Evolutionary conservation across 2,113 vertebrate species (phyloP).

Genomic region (Motacilla tschutschensis): DNA sequence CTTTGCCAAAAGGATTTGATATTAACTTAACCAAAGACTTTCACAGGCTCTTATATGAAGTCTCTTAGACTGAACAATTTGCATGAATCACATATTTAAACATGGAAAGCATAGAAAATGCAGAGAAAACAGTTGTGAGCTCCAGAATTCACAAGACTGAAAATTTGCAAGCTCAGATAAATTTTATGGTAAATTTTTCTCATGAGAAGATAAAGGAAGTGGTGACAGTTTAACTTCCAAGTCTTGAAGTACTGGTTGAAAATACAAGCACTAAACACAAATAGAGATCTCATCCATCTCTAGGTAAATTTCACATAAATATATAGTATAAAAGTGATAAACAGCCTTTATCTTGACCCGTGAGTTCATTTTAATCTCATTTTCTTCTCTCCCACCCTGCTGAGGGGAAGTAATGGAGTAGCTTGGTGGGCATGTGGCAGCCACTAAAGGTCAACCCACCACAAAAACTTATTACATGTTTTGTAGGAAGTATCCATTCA

Average conservation of each 20-base stretch:
- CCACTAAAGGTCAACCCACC: not conserved
- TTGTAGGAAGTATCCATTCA: not conserved
- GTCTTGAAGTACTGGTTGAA: not conserved
- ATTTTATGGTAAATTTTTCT: not conserved
- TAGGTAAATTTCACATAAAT: not conserved
- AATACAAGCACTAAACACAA: not conserved
- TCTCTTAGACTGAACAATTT: not conserved
- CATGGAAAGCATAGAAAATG: not conserved
- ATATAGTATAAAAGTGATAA: not conserved
- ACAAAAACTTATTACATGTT: not conserved
- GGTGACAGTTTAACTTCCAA: not conserved
- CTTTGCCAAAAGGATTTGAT: not conserved
- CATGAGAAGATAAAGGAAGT: not conserved
- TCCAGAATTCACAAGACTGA: not conserved
- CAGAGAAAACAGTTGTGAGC: not conserved
- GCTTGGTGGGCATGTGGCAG: not conserved
- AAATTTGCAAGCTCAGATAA: not conserved
- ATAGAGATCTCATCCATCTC: not conserved
- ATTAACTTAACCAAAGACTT: not conserved
- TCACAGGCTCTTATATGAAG: not conserved
- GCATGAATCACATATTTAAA: not conserved
- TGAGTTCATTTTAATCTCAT: not conserved
- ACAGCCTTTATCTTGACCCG: not conserved
- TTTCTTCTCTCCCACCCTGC: not conserved
- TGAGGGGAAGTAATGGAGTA: not conserved